Evolutionary conservation across 1,140 invertebrate genomes (phyloP).

Genomic region (Helicorthomorpha holstii): DNA sequence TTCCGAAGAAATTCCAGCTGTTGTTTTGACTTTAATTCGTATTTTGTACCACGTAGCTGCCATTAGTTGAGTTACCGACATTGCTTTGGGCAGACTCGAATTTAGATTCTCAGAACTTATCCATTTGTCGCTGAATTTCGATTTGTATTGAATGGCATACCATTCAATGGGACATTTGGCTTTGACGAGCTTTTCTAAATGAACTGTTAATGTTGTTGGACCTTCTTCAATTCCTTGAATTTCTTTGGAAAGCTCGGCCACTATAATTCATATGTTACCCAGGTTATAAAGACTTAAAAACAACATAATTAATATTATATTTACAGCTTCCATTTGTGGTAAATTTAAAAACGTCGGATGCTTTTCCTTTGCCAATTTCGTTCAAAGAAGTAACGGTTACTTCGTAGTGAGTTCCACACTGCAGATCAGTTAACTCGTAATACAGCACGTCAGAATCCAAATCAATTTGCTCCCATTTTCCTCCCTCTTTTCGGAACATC

Average conservation of each 20-base stretch:
- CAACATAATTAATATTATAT: neutral
- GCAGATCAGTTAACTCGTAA: slow-evolving; percentile 20
- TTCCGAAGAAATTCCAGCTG: slow-evolving; percentile 81
- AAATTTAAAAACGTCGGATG: neutral
- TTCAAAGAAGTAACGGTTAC: neutral
- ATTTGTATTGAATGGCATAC: slow-evolving; percentile 65
- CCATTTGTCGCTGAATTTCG: neutral
- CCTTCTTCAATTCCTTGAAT: slow-evolving; percentile 32
- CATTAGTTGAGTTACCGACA: slow-evolving; percentile 73
- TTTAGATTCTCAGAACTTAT: neutral
- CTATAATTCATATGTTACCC: neutral
- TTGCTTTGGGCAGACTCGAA: neutral
- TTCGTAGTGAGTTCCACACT: slow-evolving; percentile 23
- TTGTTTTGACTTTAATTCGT: slow-evolving; percentile 81
- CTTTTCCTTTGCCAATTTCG: slow-evolving; percentile 3
- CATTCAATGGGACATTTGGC: slow-evolving; percentile 74
- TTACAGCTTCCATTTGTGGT: slow-evolving; percentile 6
- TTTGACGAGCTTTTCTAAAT: slow-evolving; percentile 64
- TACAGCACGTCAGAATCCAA: neutral
- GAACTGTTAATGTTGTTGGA: slow-evolving; percentile 41
- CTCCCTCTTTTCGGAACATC: neutral
- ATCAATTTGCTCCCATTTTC: neutral
- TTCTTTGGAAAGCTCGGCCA: neutral
- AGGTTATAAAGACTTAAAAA: neutral
- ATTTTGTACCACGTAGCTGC: slow-evolving; percentile 81